Evolutionary conservation across 2,797 vertebrate genomes (phyloP), one percentile per base, ranked within the genome.

Genomic region (Tadarida brasiliensis): DNA sequence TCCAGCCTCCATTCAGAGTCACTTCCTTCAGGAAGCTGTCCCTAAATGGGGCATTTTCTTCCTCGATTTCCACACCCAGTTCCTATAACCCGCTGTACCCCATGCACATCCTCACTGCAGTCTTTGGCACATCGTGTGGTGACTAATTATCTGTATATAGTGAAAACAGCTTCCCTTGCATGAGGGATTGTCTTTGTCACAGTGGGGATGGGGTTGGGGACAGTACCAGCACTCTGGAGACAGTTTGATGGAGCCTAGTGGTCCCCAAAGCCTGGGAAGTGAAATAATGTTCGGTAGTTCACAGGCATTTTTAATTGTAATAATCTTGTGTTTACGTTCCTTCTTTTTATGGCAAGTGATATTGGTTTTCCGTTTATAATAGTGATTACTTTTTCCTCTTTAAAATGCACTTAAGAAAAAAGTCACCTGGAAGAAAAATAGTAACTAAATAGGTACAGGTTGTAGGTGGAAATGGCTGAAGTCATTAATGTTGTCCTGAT

Each of bases 321-420:
- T 54, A 11, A 77, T 30, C 49, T 39, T 16, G 24, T 51, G 63
- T 84, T 92, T 94, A 59, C 78, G 84, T 88, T 63, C 73, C 39
- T 61, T 65, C 88, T 90, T 73, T 71, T 90, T 51, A 83, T 51
- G 59, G 82, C 96, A 77, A 87, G 44, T 28, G 49, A 54, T 84
- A 77, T 8, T 56, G 83, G 84, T 91, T 96, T 96, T 82, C 96
- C 93, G 70, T 94, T 94, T 96, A 57, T 87, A 85, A 87, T 78
- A 76, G 92, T 91, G 92, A 70, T 76, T 7, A 54, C 70, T 33
- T 87, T 92, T 96, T 92, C 82, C 91, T 97, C 95, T 94, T 96
- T 91, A 95, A 95, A 95, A 94, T 95, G 67, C 12, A 56, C 71
- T 95, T 96, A 68, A 92, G 63, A 20, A 56, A 73, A 74, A 81